Evolutionary conservation across 2,888 invertebrate species (phyloP).

Genomic region (Ochropleura plecta): DNA sequence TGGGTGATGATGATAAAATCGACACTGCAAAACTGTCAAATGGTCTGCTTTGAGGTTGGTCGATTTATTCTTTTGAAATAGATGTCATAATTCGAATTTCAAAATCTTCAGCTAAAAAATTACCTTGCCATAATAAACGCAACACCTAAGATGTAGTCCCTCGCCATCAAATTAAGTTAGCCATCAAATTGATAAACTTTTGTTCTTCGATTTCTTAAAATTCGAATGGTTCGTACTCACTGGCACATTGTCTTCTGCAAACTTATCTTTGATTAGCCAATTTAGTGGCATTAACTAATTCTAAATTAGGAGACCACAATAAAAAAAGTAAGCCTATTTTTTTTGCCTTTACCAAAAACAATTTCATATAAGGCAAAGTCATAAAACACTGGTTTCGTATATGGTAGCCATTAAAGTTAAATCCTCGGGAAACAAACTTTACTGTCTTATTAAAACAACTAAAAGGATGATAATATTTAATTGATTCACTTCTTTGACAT

Average conservation of each 20-base stretch:
- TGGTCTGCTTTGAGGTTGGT: too few relatives aligned
- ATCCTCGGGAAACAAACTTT: slow-evolving; percentile 11
- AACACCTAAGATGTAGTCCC: too few relatives aligned
- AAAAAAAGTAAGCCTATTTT: slow-evolving; percentile 20
- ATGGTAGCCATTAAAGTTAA: slow-evolving; percentile 23
- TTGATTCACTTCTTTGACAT: neutral
- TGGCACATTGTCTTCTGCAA: neutral
- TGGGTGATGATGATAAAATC: too few relatives aligned
- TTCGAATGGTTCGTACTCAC: neutral
- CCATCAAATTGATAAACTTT: too few relatives aligned
- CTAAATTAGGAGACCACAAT: slow-evolving; percentile 11
- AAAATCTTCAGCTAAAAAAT: too few relatives aligned
- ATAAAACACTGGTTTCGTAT: slow-evolving; percentile 40
- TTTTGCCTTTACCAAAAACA: slow-evolving; percentile 22
- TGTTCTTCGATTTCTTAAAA: too few relatives aligned
- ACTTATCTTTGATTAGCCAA: neutral
- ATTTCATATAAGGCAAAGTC: slow-evolving; percentile 24
- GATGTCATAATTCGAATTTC: too few relatives aligned
- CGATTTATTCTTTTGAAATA: too few relatives aligned
- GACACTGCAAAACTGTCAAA: too few relatives aligned
- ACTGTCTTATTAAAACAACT: slow-evolving; percentile 17
- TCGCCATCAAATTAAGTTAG: too few relatives aligned
- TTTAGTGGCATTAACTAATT: neutral
- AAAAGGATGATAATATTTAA: neutral
- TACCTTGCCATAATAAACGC: too few relatives aligned